These are phyloP conservation scores for Eulithis prunata DNA, from an alignment of 2,888 invertebrate species.

Conservation along the genomic window DNA sequence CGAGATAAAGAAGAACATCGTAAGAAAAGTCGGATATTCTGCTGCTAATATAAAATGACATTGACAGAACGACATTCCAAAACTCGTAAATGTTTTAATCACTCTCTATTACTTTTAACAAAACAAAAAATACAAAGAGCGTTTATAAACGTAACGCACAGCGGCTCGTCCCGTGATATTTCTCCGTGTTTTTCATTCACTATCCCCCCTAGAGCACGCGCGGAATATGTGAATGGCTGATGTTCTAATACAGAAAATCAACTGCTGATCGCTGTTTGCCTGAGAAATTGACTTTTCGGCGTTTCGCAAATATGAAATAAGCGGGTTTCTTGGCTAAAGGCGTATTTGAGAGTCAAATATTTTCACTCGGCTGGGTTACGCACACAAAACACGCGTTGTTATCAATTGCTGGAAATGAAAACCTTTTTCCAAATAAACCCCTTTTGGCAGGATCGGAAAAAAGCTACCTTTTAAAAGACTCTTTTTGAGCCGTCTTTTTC, in stretches of 20 bases:
- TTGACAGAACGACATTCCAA: too few species aligned
- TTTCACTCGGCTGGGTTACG: conserved; percentile 19
- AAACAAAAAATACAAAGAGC: background rate
- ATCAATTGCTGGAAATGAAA: conserved; percentile 20
- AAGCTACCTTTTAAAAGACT: too few species aligned
- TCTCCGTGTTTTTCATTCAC: conserved; percentile 44
- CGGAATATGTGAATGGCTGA: conserved; percentile 69
- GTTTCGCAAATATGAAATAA: conserved; percentile 46
- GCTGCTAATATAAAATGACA: too few species aligned
- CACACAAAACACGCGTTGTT: conserved; percentile 22
- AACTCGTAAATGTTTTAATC: too few species aligned
- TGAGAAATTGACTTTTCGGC: conserved; percentile 54
- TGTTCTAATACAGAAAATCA: conserved; percentile 77
- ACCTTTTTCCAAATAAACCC: background rate
- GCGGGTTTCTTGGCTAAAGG: conserved; percentile 33
- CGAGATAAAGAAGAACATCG: too few species aligned
- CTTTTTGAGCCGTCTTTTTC: too few species aligned
- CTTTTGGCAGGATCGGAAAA: background rate
- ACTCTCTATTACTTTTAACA: too few species aligned
- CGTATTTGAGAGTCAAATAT: conserved; percentile 32
- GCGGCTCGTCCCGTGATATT: conserved; percentile 5
- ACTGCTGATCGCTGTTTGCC: conserved; percentile 70
- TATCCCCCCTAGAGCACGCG: conserved; percentile 49
- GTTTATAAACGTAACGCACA: background rate
- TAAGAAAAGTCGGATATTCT: too few species aligned